phyloP scores from a whole-genome alignment of 2,888 invertebrate genomes.

The Drosophila pseudotakahashii region DNA sequence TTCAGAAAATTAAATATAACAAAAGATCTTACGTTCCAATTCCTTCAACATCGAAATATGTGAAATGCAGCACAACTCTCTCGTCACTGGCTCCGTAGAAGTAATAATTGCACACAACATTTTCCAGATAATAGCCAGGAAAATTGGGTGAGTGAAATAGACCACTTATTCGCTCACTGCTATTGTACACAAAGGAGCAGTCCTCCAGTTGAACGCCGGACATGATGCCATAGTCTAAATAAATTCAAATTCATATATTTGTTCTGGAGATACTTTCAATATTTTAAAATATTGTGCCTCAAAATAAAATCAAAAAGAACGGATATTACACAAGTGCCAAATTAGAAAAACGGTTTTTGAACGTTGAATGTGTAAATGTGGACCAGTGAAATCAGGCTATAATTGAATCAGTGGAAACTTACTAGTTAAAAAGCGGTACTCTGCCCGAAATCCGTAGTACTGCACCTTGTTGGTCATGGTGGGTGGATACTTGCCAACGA shows the following conservation, averaged over 20 bases:
- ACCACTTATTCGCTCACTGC: slow-evolving; percentile 91
- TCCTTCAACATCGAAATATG: slow-evolving; percentile 97
- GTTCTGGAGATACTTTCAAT: too few species aligned
- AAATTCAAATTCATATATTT: too few species aligned
- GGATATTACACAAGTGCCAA: too few species aligned
- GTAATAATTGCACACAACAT: slow-evolving; percentile 96
- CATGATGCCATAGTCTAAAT: slow-evolving; percentile 93
- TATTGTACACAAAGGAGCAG: slow-evolving; percentile 95
- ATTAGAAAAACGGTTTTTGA: too few species aligned
- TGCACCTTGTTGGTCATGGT: slow-evolving; percentile 87
- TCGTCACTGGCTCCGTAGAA: slow-evolving; percentile 92
- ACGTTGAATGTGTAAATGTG: not conserved
- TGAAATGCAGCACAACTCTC: slow-evolving; percentile 93
- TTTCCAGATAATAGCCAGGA: slow-evolving; percentile 94
- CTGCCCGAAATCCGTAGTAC: slow-evolving; percentile 94
- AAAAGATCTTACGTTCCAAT: slow-evolving; percentile 92
- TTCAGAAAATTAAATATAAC: not conserved
- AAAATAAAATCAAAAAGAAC: too few species aligned
- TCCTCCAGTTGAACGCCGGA: slow-evolving; percentile 92
- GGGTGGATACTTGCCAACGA: slow-evolving; percentile 88
- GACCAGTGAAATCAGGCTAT: not conserved
- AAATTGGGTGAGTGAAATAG: slow-evolving; percentile 94
- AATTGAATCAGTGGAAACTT: slow-evolving; percentile 81
- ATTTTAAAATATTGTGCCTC: too few species aligned
- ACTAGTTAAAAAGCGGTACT: slow-evolving; percentile 96